Conservation (phyloP, 2,888 invertebrate species). For the Neria commutata region DNA sequence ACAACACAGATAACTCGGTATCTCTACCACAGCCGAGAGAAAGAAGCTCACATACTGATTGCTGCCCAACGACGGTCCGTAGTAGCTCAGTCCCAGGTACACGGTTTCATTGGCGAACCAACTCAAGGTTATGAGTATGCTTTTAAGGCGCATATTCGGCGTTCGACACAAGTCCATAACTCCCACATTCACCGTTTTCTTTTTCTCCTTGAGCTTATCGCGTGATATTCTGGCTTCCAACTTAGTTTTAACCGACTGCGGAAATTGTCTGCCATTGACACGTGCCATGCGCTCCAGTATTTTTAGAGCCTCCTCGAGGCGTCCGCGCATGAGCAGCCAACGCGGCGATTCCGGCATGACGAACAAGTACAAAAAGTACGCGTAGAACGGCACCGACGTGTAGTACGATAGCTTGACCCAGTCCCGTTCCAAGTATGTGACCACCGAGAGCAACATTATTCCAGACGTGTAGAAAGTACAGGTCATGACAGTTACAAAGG, state of each 20-base stretch:
- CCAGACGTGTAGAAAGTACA: slow-evolving; percentile 90
- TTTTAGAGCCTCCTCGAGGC: slow-evolving; percentile 79
- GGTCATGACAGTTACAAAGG: slow-evolving; percentile 91
- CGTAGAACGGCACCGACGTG: slow-evolving; percentile 83
- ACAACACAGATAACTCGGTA: slow-evolving; percentile 86
- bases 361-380: slow-evolving; percentile 85
- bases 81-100: slow-evolving; percentile 89
- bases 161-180: slow-evolving; percentile 66
- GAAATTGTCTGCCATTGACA: slow-evolving; percentile 78
- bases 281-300: slow-evolving; percentile 79
- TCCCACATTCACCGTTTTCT: slow-evolving; percentile 60
- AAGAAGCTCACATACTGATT: slow-evolving; percentile 90
- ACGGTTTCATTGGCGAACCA: slow-evolving; percentile 95
- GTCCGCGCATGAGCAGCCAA: slow-evolving; percentile 85
- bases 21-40: slow-evolving; percentile 83
- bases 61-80: slow-evolving; percentile 85
- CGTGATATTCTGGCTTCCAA: slow-evolving; percentile 75
- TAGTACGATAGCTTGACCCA: slow-evolving; percentile 82
- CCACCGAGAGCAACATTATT: slow-evolving; percentile 78
- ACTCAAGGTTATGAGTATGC: slow-evolving; percentile 81
- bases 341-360: slow-evolving; percentile 89
- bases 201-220: slow-evolving; percentile 67
- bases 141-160: slow-evolving; percentile 88
- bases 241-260: slow-evolving; percentile 74
- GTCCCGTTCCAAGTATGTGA: slow-evolving; percentile 84